These are phyloP conservation scores for Bubo scandiacus DNA, from an alignment of 2,113 vertebrate genomes.

Conservation along the genomic window DNA sequence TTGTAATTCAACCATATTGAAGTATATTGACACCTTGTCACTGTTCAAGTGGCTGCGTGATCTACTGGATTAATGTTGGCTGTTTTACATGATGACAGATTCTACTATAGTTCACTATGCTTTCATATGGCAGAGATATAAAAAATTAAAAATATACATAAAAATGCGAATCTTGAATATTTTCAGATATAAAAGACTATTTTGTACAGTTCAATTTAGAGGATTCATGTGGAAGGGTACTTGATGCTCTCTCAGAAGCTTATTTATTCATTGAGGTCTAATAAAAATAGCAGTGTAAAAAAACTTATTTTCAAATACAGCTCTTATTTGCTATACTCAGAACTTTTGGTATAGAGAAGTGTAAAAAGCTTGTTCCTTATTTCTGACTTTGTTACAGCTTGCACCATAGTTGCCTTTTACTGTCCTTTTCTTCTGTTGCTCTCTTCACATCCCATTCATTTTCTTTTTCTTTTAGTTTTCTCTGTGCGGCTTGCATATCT, in stretches of 20 bases:
- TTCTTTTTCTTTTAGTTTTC: neutral
- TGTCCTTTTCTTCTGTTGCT: neutral
- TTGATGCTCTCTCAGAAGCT: neutral
- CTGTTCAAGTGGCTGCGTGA: neutral
- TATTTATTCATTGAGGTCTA: neutral
- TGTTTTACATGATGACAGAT: neutral
- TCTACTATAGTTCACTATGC: neutral
- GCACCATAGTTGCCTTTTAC: neutral
- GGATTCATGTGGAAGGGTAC: neutral
- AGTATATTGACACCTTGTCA: constrained; percentile 28
- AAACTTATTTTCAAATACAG: neutral
- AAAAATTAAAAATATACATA: neutral
- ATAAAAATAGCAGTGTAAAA: neutral
- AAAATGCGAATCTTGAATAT: neutral
- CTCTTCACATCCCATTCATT: neutral
- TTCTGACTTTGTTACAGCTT: neutral
- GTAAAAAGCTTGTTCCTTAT: neutral
- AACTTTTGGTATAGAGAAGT: neutral
- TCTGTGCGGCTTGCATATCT: neutral
- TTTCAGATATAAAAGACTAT: neutral
- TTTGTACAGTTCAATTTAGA: neutral
- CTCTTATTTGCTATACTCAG: neutral
- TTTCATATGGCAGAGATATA: neutral
- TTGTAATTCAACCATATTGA: constrained; percentile 23
- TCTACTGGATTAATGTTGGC: neutral